Base-by-base conservation (phyloP, 2,113 vertebrate genomes). In the Microcebus griseorufus region DNA sequence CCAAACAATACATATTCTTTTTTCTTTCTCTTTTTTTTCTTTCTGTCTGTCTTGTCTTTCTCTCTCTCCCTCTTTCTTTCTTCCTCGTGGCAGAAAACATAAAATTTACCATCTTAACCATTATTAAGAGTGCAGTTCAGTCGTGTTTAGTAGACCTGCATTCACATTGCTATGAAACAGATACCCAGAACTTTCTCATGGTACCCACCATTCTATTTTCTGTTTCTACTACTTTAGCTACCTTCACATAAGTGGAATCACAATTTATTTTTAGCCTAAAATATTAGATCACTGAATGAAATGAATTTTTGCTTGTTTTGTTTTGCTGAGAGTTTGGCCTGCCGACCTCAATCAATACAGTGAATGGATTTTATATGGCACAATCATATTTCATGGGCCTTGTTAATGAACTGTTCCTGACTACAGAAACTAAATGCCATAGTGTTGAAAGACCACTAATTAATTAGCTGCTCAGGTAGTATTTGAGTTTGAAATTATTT, bases 401-500 rank as follows among this genome's bases (percentile, higher is more conserved):
- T 95, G 69, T 37, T 95, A 94, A 95, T 51, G 70, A 96, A 87
- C 95, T 83, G 88, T 95, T 94, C 39, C 72, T 87, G 79, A 92
- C 73, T 58, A 83, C 12, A 95, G 88, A 90, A 93, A 97, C 82
- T 34, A 91, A 97, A 96, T 42, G 73, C 39, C 89, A 88, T 34
- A 72, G 92, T 64, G 51, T 96, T 97, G 97, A 95, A 96, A 93
- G 79, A 95, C 97, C 64, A 88, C 42, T 86, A 97, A 97, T 97
- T 97, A 98, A 97, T 97, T 97, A 98, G 79, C 91, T 72, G 70
- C n/a, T 90, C 67, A 94, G 70, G 51, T 75, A 93, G 75, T 86
- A 58, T 16, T 85, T 97, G 62, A 95, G 79, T 95, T 95, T 73
- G 70, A 97, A 93, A 29, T 73, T 85, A 95, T 81, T 95, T 81